phyloP scores from a whole-genome alignment of 2,113 vertebrate species.

The Anoplopoma fimbria region DNA sequence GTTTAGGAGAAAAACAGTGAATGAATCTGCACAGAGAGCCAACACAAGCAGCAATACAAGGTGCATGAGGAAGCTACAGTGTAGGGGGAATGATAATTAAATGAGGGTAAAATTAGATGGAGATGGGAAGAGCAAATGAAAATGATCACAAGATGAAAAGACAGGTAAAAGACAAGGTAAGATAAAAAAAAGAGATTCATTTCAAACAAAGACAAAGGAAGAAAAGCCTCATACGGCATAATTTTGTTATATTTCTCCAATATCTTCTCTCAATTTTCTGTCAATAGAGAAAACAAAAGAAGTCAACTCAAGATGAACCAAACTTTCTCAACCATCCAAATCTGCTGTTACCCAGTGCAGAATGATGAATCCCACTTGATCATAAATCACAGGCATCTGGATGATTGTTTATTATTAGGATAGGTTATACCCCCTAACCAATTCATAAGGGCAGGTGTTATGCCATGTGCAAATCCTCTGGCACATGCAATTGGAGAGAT shows the following conservation, averaged over 20 bases:
- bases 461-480: too few species aligned
- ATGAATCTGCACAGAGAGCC: constrained; percentile 52
- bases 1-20: constrained; percentile 56
- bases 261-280: not conserved
- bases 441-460: not conserved
- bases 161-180: not conserved
- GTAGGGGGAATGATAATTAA: not conserved
- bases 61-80: not conserved
- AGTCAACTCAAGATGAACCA: not conserved
- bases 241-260: not conserved
- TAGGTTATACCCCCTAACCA: too few species aligned
- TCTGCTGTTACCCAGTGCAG: too few species aligned
- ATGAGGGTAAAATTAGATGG: constrained; percentile 15
- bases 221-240: not conserved
- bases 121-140: constrained; percentile 18
- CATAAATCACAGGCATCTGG: too few species aligned
- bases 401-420: too few species aligned
- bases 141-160: constrained; percentile 18
- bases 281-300: not conserved
- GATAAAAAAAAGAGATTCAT: constrained; percentile 3
- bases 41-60: not conserved
- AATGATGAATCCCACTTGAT: too few species aligned
- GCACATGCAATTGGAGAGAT: too few species aligned
- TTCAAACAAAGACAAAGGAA: not conserved
- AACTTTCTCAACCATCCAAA: not conserved